These are phyloP conservation scores for Pogonomyrmex californicus DNA, from an alignment of 1,140 invertebrate species.

Conservation along the genomic window DNA sequence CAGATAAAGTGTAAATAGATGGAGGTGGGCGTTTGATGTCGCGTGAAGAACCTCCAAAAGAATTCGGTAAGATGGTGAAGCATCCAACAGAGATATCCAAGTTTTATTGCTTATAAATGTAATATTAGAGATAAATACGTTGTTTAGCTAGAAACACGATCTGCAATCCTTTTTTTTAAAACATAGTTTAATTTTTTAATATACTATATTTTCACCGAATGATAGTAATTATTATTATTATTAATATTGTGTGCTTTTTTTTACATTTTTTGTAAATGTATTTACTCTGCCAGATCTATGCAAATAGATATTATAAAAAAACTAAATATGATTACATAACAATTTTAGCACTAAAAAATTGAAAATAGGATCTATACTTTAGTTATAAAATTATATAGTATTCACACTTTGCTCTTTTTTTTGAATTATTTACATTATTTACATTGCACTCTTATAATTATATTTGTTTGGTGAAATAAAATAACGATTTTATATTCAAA, in stretches of 20 bases:
- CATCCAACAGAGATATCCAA: constrained; percentile 11
- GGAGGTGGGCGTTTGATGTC: constrained; percentile 25
- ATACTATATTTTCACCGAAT: neutral
- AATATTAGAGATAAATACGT: constrained; percentile 17
- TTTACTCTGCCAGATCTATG: too few species aligned
- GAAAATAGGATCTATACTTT: neutral
- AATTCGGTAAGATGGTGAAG: neutral
- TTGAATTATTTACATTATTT: neutral
- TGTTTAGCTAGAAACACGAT: neutral
- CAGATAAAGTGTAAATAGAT: constrained; percentile 63
- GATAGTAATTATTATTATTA: neutral
- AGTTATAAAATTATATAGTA: neutral
- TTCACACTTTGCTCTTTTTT: neutral
- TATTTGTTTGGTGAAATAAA: neutral
- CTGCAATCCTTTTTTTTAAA: neutral
- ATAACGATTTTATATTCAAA: neutral
- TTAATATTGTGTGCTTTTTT: neutral
- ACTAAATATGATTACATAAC: neutral
- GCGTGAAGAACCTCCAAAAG: constrained; percentile 17
- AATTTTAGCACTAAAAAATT: neutral
- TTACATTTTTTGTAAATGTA: neutral
- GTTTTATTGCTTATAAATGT: constrained; percentile 48
- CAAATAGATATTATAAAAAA: neutral
- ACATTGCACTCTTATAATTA: neutral
- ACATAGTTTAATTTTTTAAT: neutral